Evolutionary conservation across 2,888 invertebrate species (phyloP).

Genomic region (Volucella bombylans): DNA sequence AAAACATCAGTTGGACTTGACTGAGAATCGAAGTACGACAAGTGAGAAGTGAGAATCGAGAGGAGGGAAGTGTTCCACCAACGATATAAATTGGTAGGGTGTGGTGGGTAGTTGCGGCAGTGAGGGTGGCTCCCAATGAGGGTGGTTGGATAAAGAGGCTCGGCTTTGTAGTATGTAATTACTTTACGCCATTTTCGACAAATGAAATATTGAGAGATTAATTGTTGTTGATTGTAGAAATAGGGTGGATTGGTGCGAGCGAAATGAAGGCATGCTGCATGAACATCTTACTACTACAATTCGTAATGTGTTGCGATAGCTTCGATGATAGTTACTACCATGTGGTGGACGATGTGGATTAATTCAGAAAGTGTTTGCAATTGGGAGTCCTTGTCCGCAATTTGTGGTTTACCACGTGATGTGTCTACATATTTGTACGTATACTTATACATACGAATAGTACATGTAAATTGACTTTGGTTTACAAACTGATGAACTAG

Average conservation of each 20-base stretch:
- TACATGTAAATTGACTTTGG: slow-evolving; percentile 42
- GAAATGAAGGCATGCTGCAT: slow-evolving; percentile 54
- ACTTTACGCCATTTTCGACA: slow-evolving; percentile 71
- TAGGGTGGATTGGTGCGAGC: not conserved
- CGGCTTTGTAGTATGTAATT: slow-evolving; percentile 54
- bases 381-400: slow-evolving; percentile 47
- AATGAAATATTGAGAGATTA: slow-evolving; percentile 74
- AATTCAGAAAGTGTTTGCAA: slow-evolving; percentile 48
- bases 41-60: slow-evolving; percentile 19
- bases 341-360: slow-evolving; percentile 53
- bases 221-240: slow-evolving; percentile 69
- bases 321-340: slow-evolving; percentile 33
- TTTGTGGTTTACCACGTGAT: slow-evolving; percentile 27
- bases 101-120: not conserved
- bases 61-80: slow-evolving; percentile 1
- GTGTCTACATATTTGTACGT: not conserved
- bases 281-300: slow-evolving; percentile 50
- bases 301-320: slow-evolving; percentile 43
- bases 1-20: slow-evolving; percentile 61
- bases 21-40: slow-evolving; percentile 31
- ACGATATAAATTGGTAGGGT: slow-evolving; percentile 12
- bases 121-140: not conserved
- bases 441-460: not conserved
- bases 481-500: slow-evolving; percentile 25
- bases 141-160: slow-evolving; percentile 40